Evolutionary conservation across 2,888 invertebrate genomes (phyloP).

Genomic region (Hirtodrosophila cameraria): DNA sequence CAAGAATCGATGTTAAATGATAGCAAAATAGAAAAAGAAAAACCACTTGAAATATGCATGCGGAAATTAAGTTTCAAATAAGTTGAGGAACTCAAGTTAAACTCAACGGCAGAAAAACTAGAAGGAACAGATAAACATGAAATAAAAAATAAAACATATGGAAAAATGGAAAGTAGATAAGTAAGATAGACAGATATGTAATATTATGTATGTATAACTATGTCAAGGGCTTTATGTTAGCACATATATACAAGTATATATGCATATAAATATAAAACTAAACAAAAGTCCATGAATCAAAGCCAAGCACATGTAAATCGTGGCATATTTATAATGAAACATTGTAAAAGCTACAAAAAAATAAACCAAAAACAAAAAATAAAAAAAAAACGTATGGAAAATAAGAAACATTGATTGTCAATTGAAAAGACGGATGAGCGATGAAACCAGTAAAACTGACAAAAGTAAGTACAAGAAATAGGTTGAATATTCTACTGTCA

Average conservation of each 20-base stretch:
- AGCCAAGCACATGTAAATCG: slow-evolving; percentile 24
- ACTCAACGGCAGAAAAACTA: slow-evolving; percentile 39
- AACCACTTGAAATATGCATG: slow-evolving; percentile 52
- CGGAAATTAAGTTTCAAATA: slow-evolving; percentile 52
- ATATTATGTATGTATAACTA: slow-evolving; percentile 54
- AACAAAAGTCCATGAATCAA: slow-evolving; percentile 42
- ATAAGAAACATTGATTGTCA: slow-evolving; percentile 19
- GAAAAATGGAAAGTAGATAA: slow-evolving; percentile 29
- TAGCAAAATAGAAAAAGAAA: slow-evolving; percentile 10
- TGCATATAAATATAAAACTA: slow-evolving; percentile 20
- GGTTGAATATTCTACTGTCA: too few relatives aligned
- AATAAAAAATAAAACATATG: slow-evolving; percentile 33
- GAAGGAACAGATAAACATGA: slow-evolving; percentile 23
- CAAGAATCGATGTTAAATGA: slow-evolving; percentile 46
- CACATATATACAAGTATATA: slow-evolving; percentile 16
- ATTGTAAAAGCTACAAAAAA: slow-evolving; percentile 57
- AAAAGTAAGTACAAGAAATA: slow-evolving; percentile 18
- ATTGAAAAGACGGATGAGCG: not conserved
- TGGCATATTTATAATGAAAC: slow-evolving; percentile 66
- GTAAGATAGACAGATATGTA: slow-evolving; percentile 31
- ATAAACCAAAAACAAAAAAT: slow-evolving; percentile 32
- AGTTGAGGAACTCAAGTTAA: slow-evolving; percentile 51
- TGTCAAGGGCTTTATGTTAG: slow-evolving; percentile 70
- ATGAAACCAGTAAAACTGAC: not conserved
- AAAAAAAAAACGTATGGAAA: slow-evolving; percentile 46